A percentile compares a stretch with the other conserved stretches of the same genome.
Conservation (phyloP, 2,888 invertebrate species). For the Ganaspis brasiliensis region DNA sequence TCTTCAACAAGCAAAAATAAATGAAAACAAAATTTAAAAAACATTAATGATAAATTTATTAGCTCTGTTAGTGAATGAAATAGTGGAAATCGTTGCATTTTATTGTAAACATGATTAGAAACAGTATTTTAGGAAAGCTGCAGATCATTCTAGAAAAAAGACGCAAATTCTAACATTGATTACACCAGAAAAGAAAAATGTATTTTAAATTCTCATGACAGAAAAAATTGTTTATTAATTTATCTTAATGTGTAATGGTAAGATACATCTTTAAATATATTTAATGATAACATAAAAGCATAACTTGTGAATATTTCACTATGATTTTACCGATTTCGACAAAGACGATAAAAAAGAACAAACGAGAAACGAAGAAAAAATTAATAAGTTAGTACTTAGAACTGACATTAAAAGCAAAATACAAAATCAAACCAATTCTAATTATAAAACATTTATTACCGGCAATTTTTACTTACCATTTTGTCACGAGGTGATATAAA, state of each 20-base stretch:
- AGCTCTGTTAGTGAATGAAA: no score
- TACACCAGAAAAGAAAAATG: background rate
- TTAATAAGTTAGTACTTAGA: background rate
- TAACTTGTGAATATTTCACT: no score
- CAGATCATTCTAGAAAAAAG: constrained; percentile 4
- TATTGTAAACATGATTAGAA: no score
- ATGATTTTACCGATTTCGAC: no score
- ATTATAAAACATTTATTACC: background rate
- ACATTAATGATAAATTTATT: no score
- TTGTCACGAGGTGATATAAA: background rate
- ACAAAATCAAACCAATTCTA: background rate
- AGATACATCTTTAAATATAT: no score
- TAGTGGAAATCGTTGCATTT: no score
- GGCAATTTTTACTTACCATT: constrained; percentile 9
- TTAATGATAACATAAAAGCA: no score
- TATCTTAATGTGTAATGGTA: no score
- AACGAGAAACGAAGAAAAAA: background rate
- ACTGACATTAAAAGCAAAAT: background rate
- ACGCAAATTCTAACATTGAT: background rate
- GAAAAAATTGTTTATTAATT: background rate
- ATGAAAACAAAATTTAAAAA: no score
- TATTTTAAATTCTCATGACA: background rate
- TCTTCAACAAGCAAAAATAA: no score
- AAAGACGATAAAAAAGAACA: background rate
- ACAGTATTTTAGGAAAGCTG: no score